Conservation (phyloP, 1,140 invertebrate species). For the Drosophila punjabiensis region DNA sequence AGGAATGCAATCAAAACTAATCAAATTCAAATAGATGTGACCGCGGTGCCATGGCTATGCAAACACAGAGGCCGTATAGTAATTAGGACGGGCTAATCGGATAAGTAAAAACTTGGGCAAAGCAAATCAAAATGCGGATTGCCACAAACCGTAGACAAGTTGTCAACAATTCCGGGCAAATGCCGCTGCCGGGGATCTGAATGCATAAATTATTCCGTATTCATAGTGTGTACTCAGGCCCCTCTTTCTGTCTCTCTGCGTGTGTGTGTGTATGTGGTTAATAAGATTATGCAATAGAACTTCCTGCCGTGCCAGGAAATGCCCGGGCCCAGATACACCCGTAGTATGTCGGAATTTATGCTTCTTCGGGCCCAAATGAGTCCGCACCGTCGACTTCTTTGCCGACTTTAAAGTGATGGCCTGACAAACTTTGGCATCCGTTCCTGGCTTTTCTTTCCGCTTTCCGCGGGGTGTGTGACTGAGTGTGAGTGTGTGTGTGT, state of each 20-base stretch:
- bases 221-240: conserved; percentile 24
- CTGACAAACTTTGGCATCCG: conserved; percentile 40
- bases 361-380: conserved; percentile 32
- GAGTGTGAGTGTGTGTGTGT: conserved; percentile 16
- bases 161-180: conserved; percentile 40
- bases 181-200: conserved; percentile 23
- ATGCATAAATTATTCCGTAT: conserved; percentile 62
- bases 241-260: not conserved
- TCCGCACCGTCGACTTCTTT: conserved; percentile 35
- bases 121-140: conserved; percentile 62
- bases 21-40: conserved; percentile 39
- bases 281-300: conserved; percentile 48
- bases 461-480: too few species aligned
- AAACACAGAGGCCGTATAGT: conserved; percentile 28
- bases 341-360: conserved; percentile 34
- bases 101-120: conserved; percentile 40
- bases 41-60: conserved; percentile 1
- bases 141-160: conserved; percentile 40
- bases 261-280: conserved; percentile 24
- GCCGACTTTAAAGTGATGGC: conserved; percentile 39
- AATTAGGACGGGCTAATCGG: conserved; percentile 46
- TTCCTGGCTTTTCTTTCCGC: not conserved
- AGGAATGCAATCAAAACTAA: conserved; percentile 30
- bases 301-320: conserved; percentile 49
- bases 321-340: conserved; percentile 14